A percentile compares a stretch with the other conserved stretches of the same genome.
Evolutionary conservation across 2,113 vertebrate species (phyloP).

Genomic region (Ginglymostoma cirratum): DNA sequence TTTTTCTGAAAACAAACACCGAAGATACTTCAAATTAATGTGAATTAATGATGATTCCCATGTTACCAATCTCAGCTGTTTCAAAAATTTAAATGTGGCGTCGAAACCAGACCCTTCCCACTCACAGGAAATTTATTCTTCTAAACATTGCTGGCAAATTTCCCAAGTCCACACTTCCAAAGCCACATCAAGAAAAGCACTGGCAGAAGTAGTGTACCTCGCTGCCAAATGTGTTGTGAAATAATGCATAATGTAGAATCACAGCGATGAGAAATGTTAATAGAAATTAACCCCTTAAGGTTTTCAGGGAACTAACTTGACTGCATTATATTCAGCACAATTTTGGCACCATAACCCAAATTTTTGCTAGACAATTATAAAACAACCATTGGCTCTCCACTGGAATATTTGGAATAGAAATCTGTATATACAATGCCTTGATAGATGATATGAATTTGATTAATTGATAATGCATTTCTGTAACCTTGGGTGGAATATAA

Average conservation of each 20-base stretch:
- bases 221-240: neutral
- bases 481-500: neutral
- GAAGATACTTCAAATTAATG: neutral
- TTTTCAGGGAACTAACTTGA: neutral
- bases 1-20: neutral
- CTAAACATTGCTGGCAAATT: neutral
- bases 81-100: neutral
- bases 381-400: neutral
- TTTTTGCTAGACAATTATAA: neutral
- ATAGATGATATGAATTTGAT: neutral
- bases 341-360: too few species aligned
- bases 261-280: neutral
- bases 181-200: neutral
- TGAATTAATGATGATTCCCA: neutral
- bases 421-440: neutral
- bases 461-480: neutral
- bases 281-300: neutral
- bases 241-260: neutral
- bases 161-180: neutral
- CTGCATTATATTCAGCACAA: neutral
- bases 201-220: neutral
- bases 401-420: neutral
- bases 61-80: neutral
- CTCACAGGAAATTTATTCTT: neutral
- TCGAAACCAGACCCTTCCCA: neutral